A percentile compares a stretch with the other conserved stretches of the same genome.
Evolutionary conservation across 2,888 invertebrate genomes (phyloP).

Genomic region (Andricus quercusramuli): DNA sequence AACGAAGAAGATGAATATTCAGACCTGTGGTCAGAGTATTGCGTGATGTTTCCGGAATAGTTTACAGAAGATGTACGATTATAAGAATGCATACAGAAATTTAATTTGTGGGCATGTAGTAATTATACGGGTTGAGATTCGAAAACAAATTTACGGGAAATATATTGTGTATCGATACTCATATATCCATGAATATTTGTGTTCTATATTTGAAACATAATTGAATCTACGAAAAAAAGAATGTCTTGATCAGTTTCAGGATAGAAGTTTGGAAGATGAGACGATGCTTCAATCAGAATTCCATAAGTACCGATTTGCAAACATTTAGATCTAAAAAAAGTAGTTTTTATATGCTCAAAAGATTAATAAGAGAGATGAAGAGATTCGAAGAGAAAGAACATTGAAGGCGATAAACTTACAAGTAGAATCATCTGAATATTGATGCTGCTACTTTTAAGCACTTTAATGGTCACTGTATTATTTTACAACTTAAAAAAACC

Average conservation of each 20-base stretch:
- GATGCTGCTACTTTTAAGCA: conserved; percentile 47
- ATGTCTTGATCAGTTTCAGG: background rate
- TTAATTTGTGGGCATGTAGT: background rate
- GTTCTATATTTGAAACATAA: too few species aligned
- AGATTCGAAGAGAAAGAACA: conserved; percentile 32
- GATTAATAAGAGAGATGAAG: conserved; percentile 18
- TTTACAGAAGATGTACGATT: background rate
- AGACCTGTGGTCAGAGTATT: background rate
- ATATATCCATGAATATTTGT: too few species aligned
- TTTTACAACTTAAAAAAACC: background rate
- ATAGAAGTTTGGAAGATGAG: too few species aligned
- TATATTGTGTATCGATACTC: background rate
- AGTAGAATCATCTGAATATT: conserved; percentile 56
- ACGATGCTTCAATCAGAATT: too few species aligned
- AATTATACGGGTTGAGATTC: background rate
- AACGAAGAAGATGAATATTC: background rate
- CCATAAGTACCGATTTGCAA: too few species aligned
- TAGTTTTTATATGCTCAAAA: background rate
- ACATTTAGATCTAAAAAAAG: too few species aligned
- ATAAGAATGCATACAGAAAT: background rate
- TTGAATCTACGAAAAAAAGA: too few species aligned
- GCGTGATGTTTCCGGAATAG: background rate
- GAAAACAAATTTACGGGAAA: background rate
- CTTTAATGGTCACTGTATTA: conserved; percentile 31
- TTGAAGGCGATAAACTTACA: conserved; percentile 54